Evolutionary conservation across 2,888 invertebrate genomes (phyloP).

Genomic region (Dicyrtoma fusca): DNA sequence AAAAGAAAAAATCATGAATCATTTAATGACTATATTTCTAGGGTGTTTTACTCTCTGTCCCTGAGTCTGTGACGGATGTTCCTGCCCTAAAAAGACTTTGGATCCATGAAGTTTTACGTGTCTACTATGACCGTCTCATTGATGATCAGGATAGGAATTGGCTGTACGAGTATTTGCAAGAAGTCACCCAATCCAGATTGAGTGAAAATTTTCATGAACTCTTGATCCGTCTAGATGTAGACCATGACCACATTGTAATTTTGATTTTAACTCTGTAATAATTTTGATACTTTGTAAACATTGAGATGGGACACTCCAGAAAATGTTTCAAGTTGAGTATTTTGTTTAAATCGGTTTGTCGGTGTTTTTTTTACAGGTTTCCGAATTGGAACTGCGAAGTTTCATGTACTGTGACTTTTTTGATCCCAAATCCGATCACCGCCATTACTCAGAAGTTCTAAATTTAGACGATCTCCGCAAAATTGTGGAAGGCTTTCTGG

Average conservation of each 20-base stretch:
- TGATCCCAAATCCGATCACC: slow-evolving; percentile 87
- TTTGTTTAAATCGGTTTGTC: too few species aligned
- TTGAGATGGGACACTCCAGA: too few species aligned
- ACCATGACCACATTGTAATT: slow-evolving; percentile 59
- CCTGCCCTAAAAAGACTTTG: slow-evolving; percentile 86
- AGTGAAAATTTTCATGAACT: slow-evolving; percentile 72
- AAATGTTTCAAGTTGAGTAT: too few species aligned
- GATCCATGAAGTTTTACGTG: slow-evolving; percentile 87
- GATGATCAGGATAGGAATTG: slow-evolving; percentile 81
- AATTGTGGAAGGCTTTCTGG: slow-evolving; percentile 84
- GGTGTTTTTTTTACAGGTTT: slow-evolving; percentile 67
- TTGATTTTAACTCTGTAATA: too few species aligned
- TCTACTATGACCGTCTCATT: slow-evolving; percentile 88
- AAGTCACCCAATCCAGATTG: slow-evolving; percentile 60
- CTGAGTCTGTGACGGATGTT: slow-evolving; percentile 85
- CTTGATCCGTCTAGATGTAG: slow-evolving; percentile 69
- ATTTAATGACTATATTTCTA: slow-evolving; percentile 60
- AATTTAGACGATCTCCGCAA: slow-evolving; percentile 78
- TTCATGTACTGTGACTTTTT: slow-evolving; percentile 93
- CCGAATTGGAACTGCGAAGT: slow-evolving; percentile 79
- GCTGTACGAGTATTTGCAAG: slow-evolving; percentile 73
- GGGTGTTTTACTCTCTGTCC: slow-evolving; percentile 89
- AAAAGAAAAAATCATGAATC: neutral
- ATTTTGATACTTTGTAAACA: too few species aligned
- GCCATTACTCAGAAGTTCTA: slow-evolving; percentile 84